A percentile compares a stretch with the other conserved stretches of the same genome.
Evolutionary conservation across 2,888 invertebrate genomes (phyloP).

Genomic region (Protophormia terraenovae): DNA sequence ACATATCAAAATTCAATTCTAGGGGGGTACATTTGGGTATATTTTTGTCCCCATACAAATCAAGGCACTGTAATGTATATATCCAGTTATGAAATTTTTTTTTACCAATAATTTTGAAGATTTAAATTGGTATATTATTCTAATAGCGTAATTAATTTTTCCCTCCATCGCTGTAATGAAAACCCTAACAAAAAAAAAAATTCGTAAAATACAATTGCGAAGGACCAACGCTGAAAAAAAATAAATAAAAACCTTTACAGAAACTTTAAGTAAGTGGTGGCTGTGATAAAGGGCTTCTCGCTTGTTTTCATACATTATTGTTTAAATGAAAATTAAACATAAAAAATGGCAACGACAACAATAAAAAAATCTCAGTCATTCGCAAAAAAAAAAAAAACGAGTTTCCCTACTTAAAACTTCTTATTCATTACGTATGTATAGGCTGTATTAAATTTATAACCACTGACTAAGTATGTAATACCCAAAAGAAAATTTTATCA

Average conservation of each 20-base stretch:
- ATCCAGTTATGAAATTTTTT: too few species aligned
- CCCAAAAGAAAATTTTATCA: neutral
- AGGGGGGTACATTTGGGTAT: too few species aligned
- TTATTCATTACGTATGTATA: slow-evolving; percentile 35
- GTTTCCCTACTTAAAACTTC: slow-evolving; percentile 58
- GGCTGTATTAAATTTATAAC: slow-evolving; percentile 19
- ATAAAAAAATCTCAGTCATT: slow-evolving; percentile 26
- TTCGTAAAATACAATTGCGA: neutral
- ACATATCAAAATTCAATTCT: too few species aligned
- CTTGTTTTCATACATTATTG: slow-evolving; percentile 66
- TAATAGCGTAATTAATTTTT: too few species aligned
- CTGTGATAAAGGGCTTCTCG: slow-evolving; percentile 68
- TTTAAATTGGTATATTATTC: too few species aligned
- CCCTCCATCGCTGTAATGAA: neutral
- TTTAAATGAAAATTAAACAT: slow-evolving; percentile 56
- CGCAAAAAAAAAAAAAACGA: slow-evolving; percentile 27
- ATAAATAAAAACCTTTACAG: neutral
- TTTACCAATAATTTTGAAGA: too few species aligned
- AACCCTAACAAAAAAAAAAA: slow-evolving; percentile 38
- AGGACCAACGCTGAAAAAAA: neutral
- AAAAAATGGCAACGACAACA: slow-evolving; percentile 25
- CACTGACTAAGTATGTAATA: too few species aligned
- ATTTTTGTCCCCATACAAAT: too few species aligned
- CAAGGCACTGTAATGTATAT: too few species aligned
- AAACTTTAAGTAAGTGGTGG: slow-evolving; percentile 54